Evolutionary conservation across 2,888 invertebrate species (phyloP), one percentile per base, ranked within the genome.

Genomic region (Pseudanteris insignis): DNA sequence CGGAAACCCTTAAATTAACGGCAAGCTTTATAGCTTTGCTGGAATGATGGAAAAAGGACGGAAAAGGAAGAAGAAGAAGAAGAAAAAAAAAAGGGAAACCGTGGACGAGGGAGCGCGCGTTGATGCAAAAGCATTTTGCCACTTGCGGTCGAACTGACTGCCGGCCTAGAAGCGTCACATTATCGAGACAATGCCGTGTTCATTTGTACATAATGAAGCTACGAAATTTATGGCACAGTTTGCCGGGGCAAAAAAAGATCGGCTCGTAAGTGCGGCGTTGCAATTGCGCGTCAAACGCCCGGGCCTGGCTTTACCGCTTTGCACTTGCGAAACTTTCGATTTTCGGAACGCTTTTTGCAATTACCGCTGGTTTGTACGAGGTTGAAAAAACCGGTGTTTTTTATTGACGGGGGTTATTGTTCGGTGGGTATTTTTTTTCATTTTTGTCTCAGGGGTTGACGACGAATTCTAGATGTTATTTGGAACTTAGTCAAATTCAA

Each of bases 1-100:
- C 57, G 57, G 51, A 62, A 62, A 57, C 55, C 62, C 53, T 51
- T 51, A 55, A 62, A 62, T 62, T 62, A 62, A 62, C 62, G 37
- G 43, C 47, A 47, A 57, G 62, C 62, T 62, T 62, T 57, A 55
- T 51, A 47, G 62, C 51, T 62, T 53, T 51, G 30, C 62, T 53
- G 8, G 26, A n/a, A 18, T 18, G 18, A 18, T 34, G 34, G 33
- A 51, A 57, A 55, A 61, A 62, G 36, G 26, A 28, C 28, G 10
- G 24, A 2, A 9, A 9, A 2, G 9, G 34, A 28, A 14, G 13
- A 24, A 11, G 13, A 18, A 13, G n/a, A n/a, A n/a, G n/a, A n/a
- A n/a, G n/a, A n/a, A 37, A 51, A 57, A 55, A 61, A 62, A 41
- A 32, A 28, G 26, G 10, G 24, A 2, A 9, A 9, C 8, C 13